These are phyloP conservation scores for Enoplolaimus lenunculus DNA, from an alignment of 2,888 invertebrate species.

Conservation along the genomic window DNA sequence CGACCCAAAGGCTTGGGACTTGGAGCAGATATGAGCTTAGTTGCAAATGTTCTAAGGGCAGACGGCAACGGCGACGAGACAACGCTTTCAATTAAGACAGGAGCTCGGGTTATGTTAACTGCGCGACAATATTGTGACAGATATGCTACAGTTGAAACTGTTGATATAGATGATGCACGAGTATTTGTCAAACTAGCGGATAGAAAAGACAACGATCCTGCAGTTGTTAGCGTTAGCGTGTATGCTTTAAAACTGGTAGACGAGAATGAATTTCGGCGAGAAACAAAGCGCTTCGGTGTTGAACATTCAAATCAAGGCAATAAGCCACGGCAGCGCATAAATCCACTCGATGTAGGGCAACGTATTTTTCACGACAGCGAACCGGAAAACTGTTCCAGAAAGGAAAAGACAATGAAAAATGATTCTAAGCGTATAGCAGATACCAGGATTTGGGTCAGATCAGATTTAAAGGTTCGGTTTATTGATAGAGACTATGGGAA, in stretches of 20 bases:
- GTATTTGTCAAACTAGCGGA: conserved; percentile 53
- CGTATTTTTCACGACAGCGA: not conserved
- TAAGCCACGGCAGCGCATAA: not conserved
- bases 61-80: not conserved
- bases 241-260: not conserved
- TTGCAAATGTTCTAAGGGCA: not conserved
- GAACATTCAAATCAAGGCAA: no score
- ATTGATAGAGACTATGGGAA: conserved; percentile 41
- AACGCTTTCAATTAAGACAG: conserved; percentile 21
- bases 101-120: conserved; percentile 21
- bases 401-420: not conserved
- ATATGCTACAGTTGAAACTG: conserved; percentile 44
- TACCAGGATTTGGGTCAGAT: conserved; percentile 35
- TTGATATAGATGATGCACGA: conserved; percentile 66
- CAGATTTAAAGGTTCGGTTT: conserved; percentile 41
- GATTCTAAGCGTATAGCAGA: not conserved
- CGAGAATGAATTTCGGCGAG: not conserved
- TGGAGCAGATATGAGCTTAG: conserved; percentile 56
- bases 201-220: not conserved
- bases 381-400: not conserved
- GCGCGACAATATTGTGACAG: conserved; percentile 17
- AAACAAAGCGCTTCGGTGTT: not conserved
- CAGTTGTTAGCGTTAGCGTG: not conserved
- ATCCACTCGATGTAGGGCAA: not conserved
- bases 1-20: conserved; percentile 84